Conservation (phyloP, 2,113 vertebrate genomes). For the Sebastes schlegelii region DNA sequence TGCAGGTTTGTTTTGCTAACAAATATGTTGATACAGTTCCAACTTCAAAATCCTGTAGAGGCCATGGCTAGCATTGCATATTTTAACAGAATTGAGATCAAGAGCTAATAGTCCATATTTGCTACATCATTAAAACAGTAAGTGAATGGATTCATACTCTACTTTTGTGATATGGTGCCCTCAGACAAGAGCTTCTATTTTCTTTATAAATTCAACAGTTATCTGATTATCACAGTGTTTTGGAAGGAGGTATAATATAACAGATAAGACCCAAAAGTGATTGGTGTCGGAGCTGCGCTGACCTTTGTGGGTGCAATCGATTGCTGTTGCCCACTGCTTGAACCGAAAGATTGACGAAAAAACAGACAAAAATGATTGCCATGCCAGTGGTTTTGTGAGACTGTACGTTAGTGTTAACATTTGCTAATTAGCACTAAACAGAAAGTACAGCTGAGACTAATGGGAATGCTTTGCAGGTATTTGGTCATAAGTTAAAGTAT, state of each 20-base stretch:
- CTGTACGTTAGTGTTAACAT: neutral
- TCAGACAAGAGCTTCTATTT: neutral
- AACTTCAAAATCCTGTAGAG: neutral
- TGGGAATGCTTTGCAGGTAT: neutral
- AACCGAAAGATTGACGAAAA: neutral
- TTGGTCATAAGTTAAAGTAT: neutral
- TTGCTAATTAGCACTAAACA: neutral
- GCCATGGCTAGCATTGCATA: neutral
- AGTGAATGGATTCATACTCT: neutral
- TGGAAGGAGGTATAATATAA: neutral
- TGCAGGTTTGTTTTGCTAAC: neutral
- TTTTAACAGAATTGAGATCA: neutral
- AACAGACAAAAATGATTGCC: neutral
- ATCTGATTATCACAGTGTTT: neutral
- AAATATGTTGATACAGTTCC: neutral
- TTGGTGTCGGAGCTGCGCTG: neutral
- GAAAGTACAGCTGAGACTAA: neutral
- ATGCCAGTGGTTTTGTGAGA: neutral
- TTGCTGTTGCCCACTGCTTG: neutral
- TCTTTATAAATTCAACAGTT: neutral
- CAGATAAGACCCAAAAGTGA: too few species aligned
- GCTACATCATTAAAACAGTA: neutral
- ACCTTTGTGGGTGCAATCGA: neutral
- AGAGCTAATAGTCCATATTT: neutral
- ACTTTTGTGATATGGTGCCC: neutral